Base-by-base conservation (phyloP, 2,888 invertebrate genomes). In the Orthosia cruda region DNA sequence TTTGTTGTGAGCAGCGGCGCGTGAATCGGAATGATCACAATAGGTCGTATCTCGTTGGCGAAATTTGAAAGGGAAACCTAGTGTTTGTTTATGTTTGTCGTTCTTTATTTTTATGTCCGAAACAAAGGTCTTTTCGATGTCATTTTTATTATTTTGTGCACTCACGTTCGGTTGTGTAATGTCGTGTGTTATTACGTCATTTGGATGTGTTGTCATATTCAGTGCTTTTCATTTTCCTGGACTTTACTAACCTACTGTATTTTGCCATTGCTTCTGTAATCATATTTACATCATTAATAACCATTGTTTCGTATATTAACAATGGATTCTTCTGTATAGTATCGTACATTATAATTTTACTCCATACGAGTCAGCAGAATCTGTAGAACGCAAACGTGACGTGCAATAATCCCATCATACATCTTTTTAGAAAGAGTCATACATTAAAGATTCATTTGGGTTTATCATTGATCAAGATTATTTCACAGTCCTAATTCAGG, bases 51-150 rank as follows among this genome's bases (percentile, higher is more conserved):
- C 74, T 85, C 69, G 75, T 76, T 77, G 70, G 79, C 72, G 68
- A 80, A 77, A 78, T 82, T 81, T 81, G 71, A 87, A 87, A 87
- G 86, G 81, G 87, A 87, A 87, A 84, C 74, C 68, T 76, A 50
- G 58, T 77, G 63, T 69, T 79, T 81, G 72, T 74, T 63, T 81
- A 64, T 65, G 20, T 71, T 40, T 54, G 57, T 50, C 16, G 67
- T 62, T 74, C 15, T 84, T 57, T 81, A 55, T 71, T 79, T 83
- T 71, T 40, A n/a, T 18, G 20, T 47, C 13, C 20, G 20, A 71
- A 79, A 83, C 74, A 83, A 79, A 81, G 65, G 32, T 26, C 0
- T 61, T 77, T 63, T 68, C 23, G 23, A 54, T 57, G 66, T 64
- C 20, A 18, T 69, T 54, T 70, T 69, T 55, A 61, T 61, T 61